Evolutionary conservation across 2,888 invertebrate species (phyloP).

Genomic region (Stegophylla sp.): DNA sequence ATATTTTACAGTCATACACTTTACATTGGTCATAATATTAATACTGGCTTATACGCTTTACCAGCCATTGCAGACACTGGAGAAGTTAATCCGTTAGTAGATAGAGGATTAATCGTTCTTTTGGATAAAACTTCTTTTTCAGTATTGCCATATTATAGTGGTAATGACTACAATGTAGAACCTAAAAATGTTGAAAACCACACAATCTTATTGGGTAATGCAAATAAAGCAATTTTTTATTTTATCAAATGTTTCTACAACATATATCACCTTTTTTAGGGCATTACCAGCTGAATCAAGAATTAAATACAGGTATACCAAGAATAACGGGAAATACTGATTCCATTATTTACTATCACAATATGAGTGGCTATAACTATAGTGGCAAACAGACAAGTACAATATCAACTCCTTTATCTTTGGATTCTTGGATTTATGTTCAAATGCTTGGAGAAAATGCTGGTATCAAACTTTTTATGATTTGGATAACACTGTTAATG

Average conservation of each 20-base stretch:
- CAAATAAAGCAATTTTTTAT: constrained; percentile 32
- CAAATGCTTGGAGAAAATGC: constrained; percentile 60
- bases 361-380: constrained; percentile 56
- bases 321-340: constrained; percentile 55
- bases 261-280: constrained; percentile 47
- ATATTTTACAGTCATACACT: constrained; percentile 76
- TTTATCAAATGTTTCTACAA: constrained; percentile 50
- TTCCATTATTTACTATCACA: constrained; percentile 53
- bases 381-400: constrained; percentile 52
- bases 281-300: constrained; percentile 58
- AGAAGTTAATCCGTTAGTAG: constrained; percentile 55
- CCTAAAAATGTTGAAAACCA: constrained; percentile 55
- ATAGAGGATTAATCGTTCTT: constrained; percentile 55
- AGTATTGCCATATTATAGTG: constrained; percentile 54
- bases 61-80: constrained; percentile 88
- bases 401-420: constrained; percentile 38
- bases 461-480: constrained; percentile 61
- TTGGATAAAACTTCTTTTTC: constrained; percentile 57
- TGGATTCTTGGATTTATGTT: constrained; percentile 36
- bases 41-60: constrained; percentile 86
- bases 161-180: constrained; percentile 48
- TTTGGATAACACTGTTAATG: constrained; percentile 61
- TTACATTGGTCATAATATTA: constrained; percentile 85
- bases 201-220: constrained; percentile 55
- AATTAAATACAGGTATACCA: constrained; percentile 42